phyloP scores from a whole-genome alignment of 2,113 vertebrate genomes.

The Arenaria interpres region DNA sequence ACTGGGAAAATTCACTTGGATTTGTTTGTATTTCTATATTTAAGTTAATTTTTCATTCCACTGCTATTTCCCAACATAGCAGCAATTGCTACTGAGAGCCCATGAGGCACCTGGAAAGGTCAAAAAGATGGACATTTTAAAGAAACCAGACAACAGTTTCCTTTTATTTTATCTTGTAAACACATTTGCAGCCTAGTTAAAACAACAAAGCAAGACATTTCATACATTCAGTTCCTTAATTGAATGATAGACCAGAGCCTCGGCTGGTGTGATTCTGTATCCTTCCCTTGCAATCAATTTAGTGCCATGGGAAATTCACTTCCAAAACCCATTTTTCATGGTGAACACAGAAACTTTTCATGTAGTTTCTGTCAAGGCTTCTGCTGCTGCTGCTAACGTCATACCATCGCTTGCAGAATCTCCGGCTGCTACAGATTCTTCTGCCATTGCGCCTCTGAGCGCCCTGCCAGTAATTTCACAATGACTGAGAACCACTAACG shows the following conservation, averaged over 20 bases:
- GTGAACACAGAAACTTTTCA: background rate
- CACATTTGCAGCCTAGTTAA: background rate
- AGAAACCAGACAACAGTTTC: background rate
- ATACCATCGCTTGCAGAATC: background rate
- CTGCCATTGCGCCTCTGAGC: rapidly evolving
- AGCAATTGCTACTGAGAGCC: background rate
- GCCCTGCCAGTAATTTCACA: background rate
- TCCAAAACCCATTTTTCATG: background rate
- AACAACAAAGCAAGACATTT: conserved; percentile 8
- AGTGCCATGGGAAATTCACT: background rate
- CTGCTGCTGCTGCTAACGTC: background rate
- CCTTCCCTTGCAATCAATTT: background rate
- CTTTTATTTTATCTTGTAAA: conserved; percentile 27
- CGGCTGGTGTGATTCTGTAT: background rate
- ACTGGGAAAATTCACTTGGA: background rate
- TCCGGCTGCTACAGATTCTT: background rate
- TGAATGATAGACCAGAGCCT: background rate
- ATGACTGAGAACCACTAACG: background rate
- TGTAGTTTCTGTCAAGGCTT: background rate
- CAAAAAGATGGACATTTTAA: background rate
- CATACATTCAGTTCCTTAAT: background rate
- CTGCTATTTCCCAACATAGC: background rate
- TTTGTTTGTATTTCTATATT: background rate
- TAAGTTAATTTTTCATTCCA: background rate
- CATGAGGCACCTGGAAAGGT: background rate